Evolutionary conservation across 1,140 invertebrate species (phyloP).

Genomic region (Drosophila burlai): DNA sequence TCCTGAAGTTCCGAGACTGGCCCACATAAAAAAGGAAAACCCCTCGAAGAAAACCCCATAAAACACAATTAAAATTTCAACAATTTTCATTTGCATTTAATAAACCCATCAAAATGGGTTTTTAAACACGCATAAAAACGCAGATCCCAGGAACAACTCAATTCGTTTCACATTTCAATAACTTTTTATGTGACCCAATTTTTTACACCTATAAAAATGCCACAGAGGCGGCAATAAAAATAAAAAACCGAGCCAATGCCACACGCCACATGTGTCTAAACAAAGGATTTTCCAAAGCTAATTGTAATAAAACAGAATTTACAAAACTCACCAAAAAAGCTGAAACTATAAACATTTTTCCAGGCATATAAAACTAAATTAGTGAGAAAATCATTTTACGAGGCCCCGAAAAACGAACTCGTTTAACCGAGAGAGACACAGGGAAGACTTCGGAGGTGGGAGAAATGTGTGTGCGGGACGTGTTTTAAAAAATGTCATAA

Average conservation of each 20-base stretch:
- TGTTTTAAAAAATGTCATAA: constrained; percentile 80
- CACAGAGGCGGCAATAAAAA: constrained; percentile 35
- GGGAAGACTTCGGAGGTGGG: constrained; percentile 15
- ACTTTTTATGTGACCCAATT: constrained; percentile 74
- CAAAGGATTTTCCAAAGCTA: constrained; percentile 73
- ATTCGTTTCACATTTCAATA: constrained; percentile 63
- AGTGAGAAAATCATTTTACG: constrained; percentile 77
- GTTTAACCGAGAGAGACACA: constrained; percentile 26
- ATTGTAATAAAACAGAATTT: constrained; percentile 66
- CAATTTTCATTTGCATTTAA: constrained; percentile 82
- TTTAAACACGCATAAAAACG: constrained; percentile 54
- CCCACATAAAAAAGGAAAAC: constrained; percentile 5
- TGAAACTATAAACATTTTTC: constrained; percentile 74
- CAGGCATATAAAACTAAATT: constrained; percentile 69
- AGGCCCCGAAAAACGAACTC: constrained; percentile 44
- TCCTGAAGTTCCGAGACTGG: constrained; percentile 33
- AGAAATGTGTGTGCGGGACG: constrained; percentile 59
- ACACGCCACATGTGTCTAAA: constrained; percentile 74
- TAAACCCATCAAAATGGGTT: constrained; percentile 73
- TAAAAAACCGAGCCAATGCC: constrained; percentile 48
- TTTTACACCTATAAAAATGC: constrained; percentile 79
- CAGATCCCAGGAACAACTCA: constrained; percentile 42
- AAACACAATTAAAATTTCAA: constrained; percentile 79
- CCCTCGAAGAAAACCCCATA: constrained; percentile 37
- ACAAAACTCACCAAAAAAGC: constrained; percentile 49